A percentile compares a stretch with the other conserved stretches of the same genome.
Conservation (phyloP, 92 coral and sea anemone genomes). For the Paragorgia papillata region DNA sequence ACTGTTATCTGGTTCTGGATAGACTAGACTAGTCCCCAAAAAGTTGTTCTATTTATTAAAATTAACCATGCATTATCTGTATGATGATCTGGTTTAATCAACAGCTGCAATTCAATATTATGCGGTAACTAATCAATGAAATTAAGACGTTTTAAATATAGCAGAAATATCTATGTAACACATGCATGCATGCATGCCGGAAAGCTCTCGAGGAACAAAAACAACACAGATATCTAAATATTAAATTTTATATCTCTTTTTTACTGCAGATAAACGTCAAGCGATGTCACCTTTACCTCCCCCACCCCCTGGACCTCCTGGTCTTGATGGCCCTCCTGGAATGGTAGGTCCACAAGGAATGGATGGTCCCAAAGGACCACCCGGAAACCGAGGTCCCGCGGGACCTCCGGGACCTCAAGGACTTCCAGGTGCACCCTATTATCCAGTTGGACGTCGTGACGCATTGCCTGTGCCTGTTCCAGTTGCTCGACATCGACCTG, state of each 20-base stretch:
- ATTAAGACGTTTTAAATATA: too few relatives aligned
- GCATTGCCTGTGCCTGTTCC: conserved; percentile 11
- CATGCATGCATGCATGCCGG: too few relatives aligned
- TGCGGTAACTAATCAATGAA: too few relatives aligned
- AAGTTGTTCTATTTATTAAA: too few relatives aligned
- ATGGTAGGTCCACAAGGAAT: conserved; percentile 77
- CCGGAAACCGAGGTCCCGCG: conserved; percentile 67
- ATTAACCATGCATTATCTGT: too few relatives aligned
- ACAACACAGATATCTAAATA: neutral
- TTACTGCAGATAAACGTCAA: conserved; percentile 15
- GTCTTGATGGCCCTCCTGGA: conserved; percentile 77
- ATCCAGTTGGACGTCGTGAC: conserved; percentile 56
- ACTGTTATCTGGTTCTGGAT: too few relatives aligned
- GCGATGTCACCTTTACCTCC: conserved; percentile 65
- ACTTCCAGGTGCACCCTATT: conserved; percentile 79
- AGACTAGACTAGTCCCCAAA: too few relatives aligned
- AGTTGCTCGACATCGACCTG: conserved; percentile 45
- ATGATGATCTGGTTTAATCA: too few relatives aligned
- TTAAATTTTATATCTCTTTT: neutral
- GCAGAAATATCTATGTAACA: too few relatives aligned
- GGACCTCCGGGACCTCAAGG: conserved; percentile 80
- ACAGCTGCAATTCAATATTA: too few relatives aligned
- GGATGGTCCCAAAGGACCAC: conserved; percentile 82
- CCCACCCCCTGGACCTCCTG: conserved; percentile 85
- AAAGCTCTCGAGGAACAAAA: too few relatives aligned